Conservation (phyloP, 2,113 vertebrate species). For the Carollia perspicillata region DNA sequence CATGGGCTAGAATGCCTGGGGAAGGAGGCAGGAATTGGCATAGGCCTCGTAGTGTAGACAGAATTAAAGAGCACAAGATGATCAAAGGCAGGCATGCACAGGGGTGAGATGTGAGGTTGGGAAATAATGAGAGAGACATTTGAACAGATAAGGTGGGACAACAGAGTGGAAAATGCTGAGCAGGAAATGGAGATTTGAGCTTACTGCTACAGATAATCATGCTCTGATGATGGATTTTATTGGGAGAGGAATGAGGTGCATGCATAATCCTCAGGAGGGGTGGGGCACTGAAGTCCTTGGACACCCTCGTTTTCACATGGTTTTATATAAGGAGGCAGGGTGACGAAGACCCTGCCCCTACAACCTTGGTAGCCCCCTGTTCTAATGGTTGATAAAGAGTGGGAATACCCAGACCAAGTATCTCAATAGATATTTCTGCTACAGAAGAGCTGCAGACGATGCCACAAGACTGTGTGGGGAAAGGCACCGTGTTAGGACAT, state of each 20-base stretch:
- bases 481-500: not conserved
- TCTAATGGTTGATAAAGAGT: not conserved
- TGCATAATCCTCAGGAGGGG: not conserved
- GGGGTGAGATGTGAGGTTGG: not conserved
- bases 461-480: not conserved
- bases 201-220: not conserved
- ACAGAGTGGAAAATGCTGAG: not conserved
- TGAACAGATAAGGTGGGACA: not conserved
- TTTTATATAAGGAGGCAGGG: not conserved
- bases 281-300: not conserved
- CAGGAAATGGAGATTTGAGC: not conserved
- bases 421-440: not conserved
- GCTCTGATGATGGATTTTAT: not conserved
- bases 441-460: not conserved
- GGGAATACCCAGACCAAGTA: not conserved
- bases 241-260: not conserved
- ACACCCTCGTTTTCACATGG: not conserved
- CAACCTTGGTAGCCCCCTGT: not conserved
- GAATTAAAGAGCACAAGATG: not conserved
- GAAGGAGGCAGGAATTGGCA: not conserved
- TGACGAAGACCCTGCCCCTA: not conserved
- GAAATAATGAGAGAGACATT: not conserved
- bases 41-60: not conserved
- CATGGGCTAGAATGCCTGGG: not conserved
- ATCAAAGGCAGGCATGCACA: not conserved